Evolutionary conservation across 2,113 vertebrate genomes (phyloP), one percentile per base, ranked within the genome.

Genomic region (Paradisaea rubra): DNA sequence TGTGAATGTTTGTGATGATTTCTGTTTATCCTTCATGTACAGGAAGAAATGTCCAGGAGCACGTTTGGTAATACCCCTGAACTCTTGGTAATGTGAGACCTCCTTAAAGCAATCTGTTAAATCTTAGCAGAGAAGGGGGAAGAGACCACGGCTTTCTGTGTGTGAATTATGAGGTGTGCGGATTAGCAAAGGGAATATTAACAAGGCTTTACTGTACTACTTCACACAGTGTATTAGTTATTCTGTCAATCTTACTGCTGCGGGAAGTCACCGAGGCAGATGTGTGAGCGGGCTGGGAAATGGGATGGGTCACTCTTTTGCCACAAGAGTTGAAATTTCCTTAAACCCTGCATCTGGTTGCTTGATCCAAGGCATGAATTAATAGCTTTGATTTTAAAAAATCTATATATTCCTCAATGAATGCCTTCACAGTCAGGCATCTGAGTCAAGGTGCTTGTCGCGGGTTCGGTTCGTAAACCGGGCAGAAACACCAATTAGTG

Each of bases 121-220:
- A 86, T 49, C 41, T 56, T 90, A 90, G 64, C 45, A 56, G 82
- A 86, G 80, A 57, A 86, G 52, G 44, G 30, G 69, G 76, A 94
- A 88, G 88, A 94, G 76, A 77, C 44, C 31, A 9, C 9, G 22
- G 64, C 60, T 92, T 90, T 88, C 85, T 77, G 17, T 53, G 65
- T 74, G 81, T 93, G 94, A 95, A 81, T 94, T 91, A 88, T 25
- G 69, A 95, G 86, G 85, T 91, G 82, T 84, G 65, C 1, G 31
- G 72, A 90, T 96, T 91, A 93, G 76, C 25, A 39, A 76, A 77
- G 77, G 90, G 90, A 95, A 86, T 81, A 88, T 89, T 90, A 91
- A 84, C 1, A 24, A 95, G 76, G 63, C 41, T 95, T 94, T 80
- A 60, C 88, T 93, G 71, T 91, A 63, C 42, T 86, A 71, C 76